Evolutionary conservation across 2,888 invertebrate species (phyloP).

Genomic region (Tineola bisselliella): DNA sequence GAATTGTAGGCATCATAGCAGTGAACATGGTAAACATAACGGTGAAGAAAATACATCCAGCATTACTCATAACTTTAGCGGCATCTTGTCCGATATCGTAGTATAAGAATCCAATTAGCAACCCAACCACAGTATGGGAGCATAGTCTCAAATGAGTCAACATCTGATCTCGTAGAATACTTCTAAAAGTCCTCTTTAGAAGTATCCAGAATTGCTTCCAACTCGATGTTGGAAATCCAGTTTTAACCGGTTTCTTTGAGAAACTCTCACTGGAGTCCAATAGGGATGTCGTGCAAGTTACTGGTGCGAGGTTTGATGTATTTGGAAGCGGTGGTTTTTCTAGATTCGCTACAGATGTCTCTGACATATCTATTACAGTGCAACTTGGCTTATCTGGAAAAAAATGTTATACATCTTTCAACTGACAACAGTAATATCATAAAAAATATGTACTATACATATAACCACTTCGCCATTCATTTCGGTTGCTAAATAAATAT

Average conservation of each 20-base stretch:
- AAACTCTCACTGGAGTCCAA: slow-evolving; percentile 79
- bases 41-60: slow-evolving; percentile 95
- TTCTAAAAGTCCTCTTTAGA: slow-evolving; percentile 83
- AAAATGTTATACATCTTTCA: slow-evolving; percentile 17
- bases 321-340: slow-evolving; percentile 48
- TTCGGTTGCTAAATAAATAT: no score
- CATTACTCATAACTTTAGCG: slow-evolving; percentile 93
- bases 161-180: slow-evolving; percentile 86
- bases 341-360: slow-evolving; percentile 35
- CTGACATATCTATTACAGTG: slow-evolving; percentile 64
- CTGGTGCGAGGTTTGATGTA: slow-evolving; percentile 50
- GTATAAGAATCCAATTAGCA: slow-evolving; percentile 92
- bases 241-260: slow-evolving; percentile 71
- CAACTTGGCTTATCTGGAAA: slow-evolving; percentile 63
- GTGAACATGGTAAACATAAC: slow-evolving; percentile 97
- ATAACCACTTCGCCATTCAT: slow-evolving; percentile 16
- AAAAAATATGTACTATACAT: no score
- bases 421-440: background rate
- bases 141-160: slow-evolving; percentile 88
- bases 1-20: slow-evolving; percentile 97
- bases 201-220: slow-evolving; percentile 89
- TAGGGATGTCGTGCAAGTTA: slow-evolving; percentile 77
- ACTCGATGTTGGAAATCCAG: slow-evolving; percentile 83
- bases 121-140: slow-evolving; percentile 88
- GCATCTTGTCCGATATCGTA: slow-evolving; percentile 94